These are phyloP conservation scores for Cyclophora punctaria DNA, from an alignment of 2,888 invertebrate genomes.

Conservation along the genomic window DNA sequence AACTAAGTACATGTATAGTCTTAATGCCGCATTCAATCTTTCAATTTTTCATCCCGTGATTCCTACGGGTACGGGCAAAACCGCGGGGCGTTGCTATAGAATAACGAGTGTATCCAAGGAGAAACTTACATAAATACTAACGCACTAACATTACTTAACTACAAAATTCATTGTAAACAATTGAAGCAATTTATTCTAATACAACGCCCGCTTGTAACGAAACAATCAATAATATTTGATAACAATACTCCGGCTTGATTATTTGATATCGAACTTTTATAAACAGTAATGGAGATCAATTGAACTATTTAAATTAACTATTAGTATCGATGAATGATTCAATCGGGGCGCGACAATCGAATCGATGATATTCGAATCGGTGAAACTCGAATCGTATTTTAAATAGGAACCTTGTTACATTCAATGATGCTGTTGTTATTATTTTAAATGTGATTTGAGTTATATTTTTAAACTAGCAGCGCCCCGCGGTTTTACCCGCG, in stretches of 20 bases:
- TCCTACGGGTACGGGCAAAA: too few relatives aligned
- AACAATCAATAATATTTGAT: conserved; percentile 66
- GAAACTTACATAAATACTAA: conserved; percentile 7
- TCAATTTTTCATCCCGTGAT: too few relatives aligned
- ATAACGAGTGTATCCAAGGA: background rate
- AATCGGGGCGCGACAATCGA: conserved; percentile 51
- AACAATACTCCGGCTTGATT: conserved; percentile 27
- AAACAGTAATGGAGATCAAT: conserved; percentile 69
- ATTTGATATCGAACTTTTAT: conserved; percentile 63
- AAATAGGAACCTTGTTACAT: too few relatives aligned
- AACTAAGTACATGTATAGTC: too few relatives aligned
- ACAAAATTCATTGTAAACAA: conserved; percentile 51
- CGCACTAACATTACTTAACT: background rate
- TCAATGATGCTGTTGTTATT: too few relatives aligned
- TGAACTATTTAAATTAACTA: conserved; percentile 67
- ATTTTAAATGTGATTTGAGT: too few relatives aligned
- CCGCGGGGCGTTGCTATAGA: too few relatives aligned
- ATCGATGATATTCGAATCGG: conserved; percentile 20
- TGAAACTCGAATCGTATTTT: too few relatives aligned
- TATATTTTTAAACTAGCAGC: too few relatives aligned
- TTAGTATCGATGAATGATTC: conserved; percentile 56
- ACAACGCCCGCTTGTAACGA: conserved; percentile 48
- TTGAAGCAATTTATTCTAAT: conserved; percentile 65
- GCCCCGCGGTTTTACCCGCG: too few relatives aligned
- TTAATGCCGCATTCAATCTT: too few relatives aligned